These are phyloP conservation scores for Mugil cephalus DNA, from an alignment of 2,113 vertebrate species.

Conservation along the genomic window DNA sequence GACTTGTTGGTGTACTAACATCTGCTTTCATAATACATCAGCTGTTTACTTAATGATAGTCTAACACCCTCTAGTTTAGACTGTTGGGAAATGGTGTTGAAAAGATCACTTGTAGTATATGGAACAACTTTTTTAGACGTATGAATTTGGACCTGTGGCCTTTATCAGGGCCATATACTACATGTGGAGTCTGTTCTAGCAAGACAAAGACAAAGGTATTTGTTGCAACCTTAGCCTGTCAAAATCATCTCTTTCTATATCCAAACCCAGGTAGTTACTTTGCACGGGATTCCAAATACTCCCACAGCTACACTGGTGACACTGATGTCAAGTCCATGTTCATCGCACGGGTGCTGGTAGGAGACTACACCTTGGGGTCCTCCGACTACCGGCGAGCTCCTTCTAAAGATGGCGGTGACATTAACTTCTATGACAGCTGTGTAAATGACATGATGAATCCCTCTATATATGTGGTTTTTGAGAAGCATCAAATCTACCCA, in stretches of 20 bases:
- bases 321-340: slow-evolving; percentile 83
- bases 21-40: too few species aligned
- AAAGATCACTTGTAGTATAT: too few species aligned
- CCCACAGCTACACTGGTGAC: slow-evolving; percentile 80
- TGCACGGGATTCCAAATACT: slow-evolving; percentile 90
- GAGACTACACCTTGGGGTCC: slow-evolving; percentile 84
- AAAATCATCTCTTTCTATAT: slow-evolving; percentile 11
- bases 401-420: slow-evolving; percentile 75
- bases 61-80: too few species aligned
- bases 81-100: too few species aligned
- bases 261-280: slow-evolving; percentile 92
- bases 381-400: slow-evolving; percentile 86
- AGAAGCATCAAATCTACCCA: slow-evolving; percentile 93
- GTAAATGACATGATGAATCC: slow-evolving; percentile 86
- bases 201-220: too few species aligned
- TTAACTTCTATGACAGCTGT: slow-evolving; percentile 90
- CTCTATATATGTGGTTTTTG: slow-evolving; percentile 93
- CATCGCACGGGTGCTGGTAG: slow-evolving; percentile 90
- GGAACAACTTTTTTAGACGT: too few species aligned
- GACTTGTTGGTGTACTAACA: too few species aligned
- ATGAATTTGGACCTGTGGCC: too few species aligned
- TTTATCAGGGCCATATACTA: too few species aligned
- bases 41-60: too few species aligned
- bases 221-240: not conserved
- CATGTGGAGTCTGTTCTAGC: too few species aligned